Percentiles rank a stretch among this genome's conserved stretches.
These are phyloP conservation scores for Drosophila repleta DNA, from an alignment of 1,140 invertebrate genomes.

Conservation along the genomic window DNA sequence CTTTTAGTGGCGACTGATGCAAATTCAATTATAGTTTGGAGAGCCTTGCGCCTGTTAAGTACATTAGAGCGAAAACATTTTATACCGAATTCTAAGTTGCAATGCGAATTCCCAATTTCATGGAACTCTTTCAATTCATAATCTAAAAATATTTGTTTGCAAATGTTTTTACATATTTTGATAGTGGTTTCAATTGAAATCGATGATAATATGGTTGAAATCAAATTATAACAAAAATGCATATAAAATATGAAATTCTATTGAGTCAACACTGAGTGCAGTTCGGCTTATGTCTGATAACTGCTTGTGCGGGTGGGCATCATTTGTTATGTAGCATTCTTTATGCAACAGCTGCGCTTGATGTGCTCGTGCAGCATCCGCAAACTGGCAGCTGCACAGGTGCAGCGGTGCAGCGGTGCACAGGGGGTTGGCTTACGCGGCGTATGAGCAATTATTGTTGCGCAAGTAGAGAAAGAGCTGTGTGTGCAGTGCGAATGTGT, in stretches of 20 bases:
- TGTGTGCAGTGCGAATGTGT: background rate
- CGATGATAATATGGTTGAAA: too few relatives aligned
- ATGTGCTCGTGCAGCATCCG: constrained; percentile 51
- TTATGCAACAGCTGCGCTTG: constrained; percentile 54
- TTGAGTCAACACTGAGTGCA: background rate
- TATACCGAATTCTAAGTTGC: too few relatives aligned
- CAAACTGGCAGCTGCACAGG: constrained; percentile 22
- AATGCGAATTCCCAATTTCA: too few relatives aligned
- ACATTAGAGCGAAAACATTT: too few relatives aligned
- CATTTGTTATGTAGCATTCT: constrained; percentile 49
- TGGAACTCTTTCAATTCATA: too few relatives aligned
- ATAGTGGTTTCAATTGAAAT: too few relatives aligned
- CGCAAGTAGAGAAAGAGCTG: constrained; percentile 27
- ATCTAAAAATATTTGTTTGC: too few relatives aligned
- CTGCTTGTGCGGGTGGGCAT: background rate
- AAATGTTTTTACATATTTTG: too few relatives aligned
- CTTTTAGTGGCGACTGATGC: too few relatives aligned
- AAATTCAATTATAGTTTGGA: too few relatives aligned
- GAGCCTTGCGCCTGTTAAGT: too few relatives aligned
- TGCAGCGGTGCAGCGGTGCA: background rate
- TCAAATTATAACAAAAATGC: background rate
- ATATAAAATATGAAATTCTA: background rate
- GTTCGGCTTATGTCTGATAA: background rate
- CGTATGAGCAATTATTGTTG: constrained; percentile 79
- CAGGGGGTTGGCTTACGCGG: constrained; percentile 39